Evolutionary conservation across 2,113 vertebrate species (phyloP).

Genomic region (Lichenostomus cassidix): DNA sequence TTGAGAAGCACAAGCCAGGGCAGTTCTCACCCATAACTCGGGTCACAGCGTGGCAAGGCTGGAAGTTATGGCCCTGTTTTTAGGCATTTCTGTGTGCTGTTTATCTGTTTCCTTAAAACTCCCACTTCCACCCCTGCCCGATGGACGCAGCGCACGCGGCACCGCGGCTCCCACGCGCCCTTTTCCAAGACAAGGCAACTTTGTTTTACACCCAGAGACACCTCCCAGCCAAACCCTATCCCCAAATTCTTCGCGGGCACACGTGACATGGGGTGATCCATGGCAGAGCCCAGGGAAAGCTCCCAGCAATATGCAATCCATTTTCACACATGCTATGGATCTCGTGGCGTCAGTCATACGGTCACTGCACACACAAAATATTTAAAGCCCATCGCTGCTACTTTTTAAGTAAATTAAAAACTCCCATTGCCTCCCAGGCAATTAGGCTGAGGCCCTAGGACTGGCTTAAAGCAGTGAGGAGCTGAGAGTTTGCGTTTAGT

Average conservation of each 20-base stretch:
- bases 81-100: neutral
- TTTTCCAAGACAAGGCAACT: slow-evolving; percentile 28
- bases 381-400: neutral
- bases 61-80: neutral
- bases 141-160: neutral
- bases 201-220: neutral
- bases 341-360: neutral
- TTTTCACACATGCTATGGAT: slow-evolving; percentile 14
- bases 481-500: neutral
- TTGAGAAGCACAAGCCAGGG: neutral
- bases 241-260: neutral
- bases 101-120: slow-evolving; percentile 62
- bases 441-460: slow-evolving; percentile 10
- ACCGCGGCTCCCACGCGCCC: slow-evolving; percentile 45
- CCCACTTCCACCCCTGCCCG: slow-evolving; percentile 44
- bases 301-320: neutral
- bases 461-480: neutral
- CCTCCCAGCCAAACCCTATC: neutral
- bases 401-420: slow-evolving; percentile 35
- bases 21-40: neutral
- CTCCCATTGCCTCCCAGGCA: neutral
- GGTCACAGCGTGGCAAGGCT: neutral
- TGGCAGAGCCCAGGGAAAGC: neutral
- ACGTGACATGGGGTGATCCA: neutral
- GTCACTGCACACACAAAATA: neutral